Base-by-base conservation (phyloP, 2,797 vertebrate species). In the Cetoscarus ocellatus region DNA sequence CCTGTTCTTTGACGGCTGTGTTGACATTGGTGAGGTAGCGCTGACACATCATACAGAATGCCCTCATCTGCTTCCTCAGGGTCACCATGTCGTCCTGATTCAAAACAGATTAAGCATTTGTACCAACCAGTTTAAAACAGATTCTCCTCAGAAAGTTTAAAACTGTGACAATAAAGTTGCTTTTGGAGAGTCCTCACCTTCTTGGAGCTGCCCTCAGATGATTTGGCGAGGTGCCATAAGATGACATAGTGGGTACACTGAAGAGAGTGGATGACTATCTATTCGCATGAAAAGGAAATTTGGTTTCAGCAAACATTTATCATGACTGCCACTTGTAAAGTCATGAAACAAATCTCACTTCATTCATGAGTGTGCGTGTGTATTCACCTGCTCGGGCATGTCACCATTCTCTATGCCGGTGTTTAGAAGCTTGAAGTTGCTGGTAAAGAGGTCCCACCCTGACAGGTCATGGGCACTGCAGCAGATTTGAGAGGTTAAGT, bases 231-330 rank as follows among this genome's bases (percentile, higher is more conserved):
- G 83, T 98, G 95, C 98, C 98, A 99, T 79, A 99, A 95, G 86
- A 99, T 99, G 76, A 99, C 96, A 77, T 99, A 99, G 93, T 99
- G 98, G 85, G 98, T 98, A 92, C 98, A 99, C 89, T 99, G 98
- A 92, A 99, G 93, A 57, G 98, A 98, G 39, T 99, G 98, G 92
- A 98, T 97, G 87, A 99, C 98, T 77, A 99, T 99, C 98, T 99
- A 93, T 77, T 87, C 77, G 61, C 10, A 58, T 50, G n/a, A 51
- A 14, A 44, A 44, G 13, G 11, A 35, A 47, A 17, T 47, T 0
- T 1, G 12, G 39, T 1, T 42, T 0, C 5, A 8, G 47, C 68
- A 18, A 13, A 62, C 9, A 57, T 13, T 39, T 12, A 8, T 45
- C 9, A 19, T 6, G 1, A 42, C 0, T 17, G 0, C 18, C 0